Base-by-base conservation (phyloP, 2,797 vertebrate genomes). In the Ctenochaetus hawaiiensis region DNA sequence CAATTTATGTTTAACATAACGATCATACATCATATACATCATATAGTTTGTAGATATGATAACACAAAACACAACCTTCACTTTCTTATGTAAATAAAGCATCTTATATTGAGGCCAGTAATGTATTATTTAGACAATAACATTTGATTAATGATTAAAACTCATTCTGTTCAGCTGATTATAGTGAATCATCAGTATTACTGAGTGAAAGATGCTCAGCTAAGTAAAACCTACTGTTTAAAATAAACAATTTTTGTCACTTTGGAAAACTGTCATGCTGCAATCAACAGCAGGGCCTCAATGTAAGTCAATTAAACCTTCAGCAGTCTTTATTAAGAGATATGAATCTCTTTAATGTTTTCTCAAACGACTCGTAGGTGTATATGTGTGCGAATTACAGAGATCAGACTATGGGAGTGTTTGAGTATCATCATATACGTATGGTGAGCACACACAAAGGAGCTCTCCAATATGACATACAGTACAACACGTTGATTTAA, bases 401-500 rank as follows among this genome's bases (percentile, higher is more conserved):
- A 61, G 64, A 58, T 77, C 45, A 47, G 61, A 83, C 10, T 45
- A 13, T 60, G 54, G 66, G 48, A 67, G 72, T 60, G 74, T n/a
- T n/a, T n/a, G n/a, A n/a, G n/a, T n/a, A n/a, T n/a, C 84, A 80
- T 85, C 69, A 72, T 85, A 37, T 62, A 79, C 91, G 87, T 86
- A 84, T 93, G 90, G 90, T 34, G 78, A 81, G 72, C 89, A 89
- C 89, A 87, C 87, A 79, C 60, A 30, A 64, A 75, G 58, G 43
- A 81, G 2, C 62, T 60, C 72, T 74, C 65, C 52, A 71, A 67
- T 76, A 67, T 85, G 78, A 58, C 77, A 67, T 80, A 78, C 64
- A 77, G 83, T 90, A 88, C 48, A 48, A 83, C 91, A 93, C 51
- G 22, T 89, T 93, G 91, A 83, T 93, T 93, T 94, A 94, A 95